Base-by-base conservation (phyloP, 1,140 invertebrate genomes). In the Musca domestica region DNA sequence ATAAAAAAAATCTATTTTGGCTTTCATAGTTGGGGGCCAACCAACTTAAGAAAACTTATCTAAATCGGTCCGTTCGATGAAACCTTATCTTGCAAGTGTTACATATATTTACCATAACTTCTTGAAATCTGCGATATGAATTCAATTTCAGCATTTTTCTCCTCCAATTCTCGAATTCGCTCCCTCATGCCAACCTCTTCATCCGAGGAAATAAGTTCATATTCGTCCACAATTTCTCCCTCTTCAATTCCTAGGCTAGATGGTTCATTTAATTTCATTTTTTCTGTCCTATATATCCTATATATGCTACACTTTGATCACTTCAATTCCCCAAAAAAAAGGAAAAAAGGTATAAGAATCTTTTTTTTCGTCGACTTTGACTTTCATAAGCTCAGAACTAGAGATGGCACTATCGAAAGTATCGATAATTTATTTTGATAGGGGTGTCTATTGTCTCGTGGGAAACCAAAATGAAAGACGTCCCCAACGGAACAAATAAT, bases 151-250 rank as follows among this genome's bases (percentile, higher is more conserved):
- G 74, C 75, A 73, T 81, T 81, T 64, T 76, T 74, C 19, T 76
- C 75, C 66, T 81, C 80, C 47, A 81, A 69, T 61, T 81, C 79
- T 27, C 75, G 64, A 17, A 81, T 81, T 17, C 77, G 71, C 5
- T 76, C 71, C 3, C 75, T 75, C 54, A 81, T 46, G 25, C 73
- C 74, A 25, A 74, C 71, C 46, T 81, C 80, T 27, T 81, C 80
- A 56, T 81, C 80, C 14, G 78, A 80, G 15, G 77, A 74, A 19
- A 80, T 80, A 64, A 77, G 66, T 27, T 81, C 78, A 23, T 69
- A 81, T 5, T 80, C 78, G 64, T 79, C 78, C n/a, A 78, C 73
- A 67, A 81, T 80, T 70, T 81, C 79, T n/a, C 80, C 80, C 66
- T 81, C 79, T 69, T 81, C 72, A 5, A 41, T 41, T 12, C 12